Conservation (phyloP, 2,888 invertebrate genomes). For the Incurvaria masculella region DNA sequence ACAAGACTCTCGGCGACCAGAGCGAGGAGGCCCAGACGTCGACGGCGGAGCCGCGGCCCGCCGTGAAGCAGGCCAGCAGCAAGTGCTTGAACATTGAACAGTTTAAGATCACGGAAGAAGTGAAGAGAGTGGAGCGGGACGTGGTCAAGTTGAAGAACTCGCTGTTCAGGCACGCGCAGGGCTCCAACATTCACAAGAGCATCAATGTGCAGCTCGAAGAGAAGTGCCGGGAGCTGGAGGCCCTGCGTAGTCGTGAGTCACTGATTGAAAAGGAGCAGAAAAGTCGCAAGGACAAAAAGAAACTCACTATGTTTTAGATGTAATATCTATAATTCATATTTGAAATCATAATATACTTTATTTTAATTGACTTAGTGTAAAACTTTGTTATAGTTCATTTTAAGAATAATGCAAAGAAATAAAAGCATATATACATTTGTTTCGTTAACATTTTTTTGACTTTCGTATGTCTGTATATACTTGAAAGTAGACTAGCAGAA, state of each 20-base stretch:
- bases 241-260: constrained; percentile 58
- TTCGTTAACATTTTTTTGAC: too few species aligned
- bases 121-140: constrained; percentile 64
- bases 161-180: constrained; percentile 41
- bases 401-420: too few species aligned
- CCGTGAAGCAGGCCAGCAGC: constrained; percentile 54
- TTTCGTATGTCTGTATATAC: too few species aligned
- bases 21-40: constrained; percentile 18
- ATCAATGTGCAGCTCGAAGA: constrained; percentile 57
- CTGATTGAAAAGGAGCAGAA: constrained; percentile 68
- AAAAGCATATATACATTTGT: too few species aligned
- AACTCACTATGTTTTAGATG: constrained; percentile 69
- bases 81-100: constrained; percentile 71
- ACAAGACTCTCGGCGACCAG: constrained; percentile 56
- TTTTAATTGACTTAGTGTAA: too few species aligned
- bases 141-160: constrained; percentile 57
- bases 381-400: too few species aligned
- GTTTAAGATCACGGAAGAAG: constrained; percentile 69
- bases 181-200: constrained; percentile 59
- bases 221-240: constrained; percentile 60
- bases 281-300: constrained; percentile 68
- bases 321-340: constrained; percentile 14
- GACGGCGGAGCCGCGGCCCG: constrained; percentile 20
- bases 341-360: too few species aligned
- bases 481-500: too few species aligned